Evolutionary conservation across 2,888 invertebrate genomes (phyloP).

Genomic region (Calameuta pallipes): DNA sequence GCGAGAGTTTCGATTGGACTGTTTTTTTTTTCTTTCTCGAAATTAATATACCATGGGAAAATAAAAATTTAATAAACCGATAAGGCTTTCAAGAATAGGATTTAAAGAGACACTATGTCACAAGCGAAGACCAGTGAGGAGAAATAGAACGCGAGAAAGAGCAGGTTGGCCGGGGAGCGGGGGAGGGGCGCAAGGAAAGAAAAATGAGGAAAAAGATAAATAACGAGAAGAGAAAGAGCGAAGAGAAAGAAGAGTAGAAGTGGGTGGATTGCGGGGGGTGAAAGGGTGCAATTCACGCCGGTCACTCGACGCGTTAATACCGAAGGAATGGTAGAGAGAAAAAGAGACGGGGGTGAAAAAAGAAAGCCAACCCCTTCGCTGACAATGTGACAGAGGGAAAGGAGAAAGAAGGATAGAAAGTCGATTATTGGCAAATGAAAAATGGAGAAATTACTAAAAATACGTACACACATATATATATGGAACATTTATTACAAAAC

Average conservation of each 20-base stretch:
- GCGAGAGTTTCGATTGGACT: neutral
- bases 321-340: neutral
- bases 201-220: slow-evolving; percentile 11
- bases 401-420: no score
- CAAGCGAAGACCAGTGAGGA: neutral
- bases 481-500: no score
- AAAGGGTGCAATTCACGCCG: no score
- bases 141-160: neutral
- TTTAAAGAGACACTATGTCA: neutral
- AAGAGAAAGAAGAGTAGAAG: slow-evolving; percentile 9
- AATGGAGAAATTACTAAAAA: no score
- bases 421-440: no score
- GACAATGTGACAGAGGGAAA: no score
- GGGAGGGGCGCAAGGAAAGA: slow-evolving; percentile 6
- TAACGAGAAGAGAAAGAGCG: slow-evolving; percentile 21
- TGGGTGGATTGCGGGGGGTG: no score
- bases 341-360: neutral
- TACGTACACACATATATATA: no score
- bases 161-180: no score
- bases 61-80: neutral
- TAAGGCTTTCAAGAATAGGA: neutral
- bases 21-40: neutral
- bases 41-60: neutral
- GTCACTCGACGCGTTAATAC: no score
- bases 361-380: neutral